Evolutionary conservation across 2,888 invertebrate species (phyloP), one percentile per base, ranked within the genome.

Genomic region (Drosophila pseudotalamancana): DNA sequence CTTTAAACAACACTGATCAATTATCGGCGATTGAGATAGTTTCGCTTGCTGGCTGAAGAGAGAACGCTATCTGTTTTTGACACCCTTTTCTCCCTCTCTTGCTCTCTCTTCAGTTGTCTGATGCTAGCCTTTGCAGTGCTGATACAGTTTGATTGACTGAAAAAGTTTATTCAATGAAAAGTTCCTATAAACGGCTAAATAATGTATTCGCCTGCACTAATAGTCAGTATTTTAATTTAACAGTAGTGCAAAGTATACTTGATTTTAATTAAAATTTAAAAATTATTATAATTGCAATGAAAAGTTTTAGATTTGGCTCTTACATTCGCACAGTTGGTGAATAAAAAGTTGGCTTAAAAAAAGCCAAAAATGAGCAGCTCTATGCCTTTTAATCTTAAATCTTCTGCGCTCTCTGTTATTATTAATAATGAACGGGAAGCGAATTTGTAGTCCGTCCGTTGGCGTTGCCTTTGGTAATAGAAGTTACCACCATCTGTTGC

Each of bases 1-100:
- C 53, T 55, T 86, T 29, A 55, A 72, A 86, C 50, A 66, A 29
- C 31, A 81, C 81, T 81, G 81, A 87, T 77, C 69, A 65, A 49
- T n/a, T 49, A 67, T 63, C 40, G 12, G 25, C 29, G 29, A 35
- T 56, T 25, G 35, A 57, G 45, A 73, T 68, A 73, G 70, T 66
- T 87, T 64, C 27, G 49, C 53, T 34, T 39, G 43, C 55, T 21
- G 6, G 40, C 35, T 32, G 31, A 9, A 1, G 9, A 42, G 18
- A 21, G 8, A n/a, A 27, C 14, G 21, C 39, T 37, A 18, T 14
- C 42, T 42, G 16, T 11, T 27, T 18, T 18, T 43, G 29, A 16
- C 25, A 25, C 23, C 40, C 40, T 42, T 29, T 25, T 53, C 37
- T 34, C 49, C 4, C 18, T 31, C 14, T 34, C 14, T 5, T 19